Percentiles rank a stretch among this genome's conserved stretches.
Conservation (phyloP, 2,888 invertebrate genomes). For the Eudemis profundana region DNA sequence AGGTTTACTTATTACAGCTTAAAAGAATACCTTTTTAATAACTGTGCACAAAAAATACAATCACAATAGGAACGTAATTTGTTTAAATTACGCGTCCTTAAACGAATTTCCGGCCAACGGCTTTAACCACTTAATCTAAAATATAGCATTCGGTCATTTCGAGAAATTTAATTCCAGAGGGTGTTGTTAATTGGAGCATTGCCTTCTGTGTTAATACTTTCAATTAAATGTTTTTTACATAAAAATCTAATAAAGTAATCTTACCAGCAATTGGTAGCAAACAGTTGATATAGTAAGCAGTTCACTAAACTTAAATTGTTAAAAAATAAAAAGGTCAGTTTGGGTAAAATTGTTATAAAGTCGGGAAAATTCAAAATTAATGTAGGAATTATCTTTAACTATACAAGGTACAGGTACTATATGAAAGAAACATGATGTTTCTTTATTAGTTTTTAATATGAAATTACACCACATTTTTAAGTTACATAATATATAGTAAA, state of each 20-base stretch:
- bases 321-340: not conserved
- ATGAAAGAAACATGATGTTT: too few relatives aligned
- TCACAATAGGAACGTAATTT: too few relatives aligned
- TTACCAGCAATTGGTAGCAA: not conserved
- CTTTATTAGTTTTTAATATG: too few relatives aligned
- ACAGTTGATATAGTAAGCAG: not conserved
- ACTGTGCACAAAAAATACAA: not conserved
- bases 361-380: too few relatives aligned
- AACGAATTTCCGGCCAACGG: conserved; percentile 14
- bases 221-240: not conserved
- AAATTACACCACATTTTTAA: too few relatives aligned
- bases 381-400: too few relatives aligned
- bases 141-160: conserved; percentile 21
- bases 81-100: too few relatives aligned
- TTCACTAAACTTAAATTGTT: not conserved
- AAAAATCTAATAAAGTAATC: not conserved
- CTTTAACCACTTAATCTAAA: conserved; percentile 11
- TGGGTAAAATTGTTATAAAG: not conserved
- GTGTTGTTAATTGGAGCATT: conserved; percentile 10
- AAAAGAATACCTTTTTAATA: not conserved
- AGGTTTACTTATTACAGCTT: too few relatives aligned
- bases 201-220: conserved; percentile 2
- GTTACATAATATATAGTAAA: too few relatives aligned
- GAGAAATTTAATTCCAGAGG: conserved; percentile 13
- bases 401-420: too few relatives aligned